phyloP scores from a whole-genome alignment of 2,888 invertebrate genomes.

The Habroteleia sp. region DNA sequence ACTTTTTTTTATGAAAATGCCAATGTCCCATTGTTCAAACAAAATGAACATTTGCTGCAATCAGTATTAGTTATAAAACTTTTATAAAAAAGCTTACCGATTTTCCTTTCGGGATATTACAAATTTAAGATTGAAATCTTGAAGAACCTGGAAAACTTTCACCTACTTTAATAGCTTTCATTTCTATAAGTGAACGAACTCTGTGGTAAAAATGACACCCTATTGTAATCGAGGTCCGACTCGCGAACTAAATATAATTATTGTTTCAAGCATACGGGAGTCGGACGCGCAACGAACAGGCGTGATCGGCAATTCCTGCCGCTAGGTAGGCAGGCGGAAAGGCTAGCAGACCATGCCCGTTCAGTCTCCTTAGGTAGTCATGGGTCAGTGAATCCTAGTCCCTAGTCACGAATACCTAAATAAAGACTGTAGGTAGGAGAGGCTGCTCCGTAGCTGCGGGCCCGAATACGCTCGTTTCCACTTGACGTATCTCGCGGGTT shows the following conservation, averaged over 20 bases:
- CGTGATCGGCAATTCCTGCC: constrained; percentile 47
- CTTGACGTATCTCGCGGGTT: constrained; percentile 48
- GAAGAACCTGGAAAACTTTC: no score
- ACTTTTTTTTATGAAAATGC: no score
- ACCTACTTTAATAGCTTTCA: constrained; percentile 1
- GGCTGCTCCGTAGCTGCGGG: constrained; percentile 45
- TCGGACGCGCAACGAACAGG: constrained; percentile 25
- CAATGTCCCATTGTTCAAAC: no score
- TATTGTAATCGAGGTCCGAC: constrained; percentile 27
- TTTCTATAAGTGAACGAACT: constrained; percentile 24
- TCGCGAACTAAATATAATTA: constrained; percentile 47
- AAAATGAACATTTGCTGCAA: no score
- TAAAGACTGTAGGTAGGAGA: constrained; percentile 66
- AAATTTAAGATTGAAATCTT: no score
- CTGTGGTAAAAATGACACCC: constrained; percentile 31
- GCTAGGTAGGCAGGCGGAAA: constrained; percentile 66
- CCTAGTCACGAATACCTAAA: constrained; percentile 78
- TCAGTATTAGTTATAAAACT: no score
- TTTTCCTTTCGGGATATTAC: no score
- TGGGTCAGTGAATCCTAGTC: constrained; percentile 79
- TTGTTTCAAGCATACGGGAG: constrained; percentile 33
- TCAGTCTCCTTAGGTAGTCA: constrained; percentile 70
- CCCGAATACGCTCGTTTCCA: constrained; percentile 46
- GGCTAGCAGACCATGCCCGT: constrained; percentile 34
- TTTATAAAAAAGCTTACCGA: no score